phyloP scores from a whole-genome alignment of 2,113 vertebrate species.

The Passer domesticus region DNA sequence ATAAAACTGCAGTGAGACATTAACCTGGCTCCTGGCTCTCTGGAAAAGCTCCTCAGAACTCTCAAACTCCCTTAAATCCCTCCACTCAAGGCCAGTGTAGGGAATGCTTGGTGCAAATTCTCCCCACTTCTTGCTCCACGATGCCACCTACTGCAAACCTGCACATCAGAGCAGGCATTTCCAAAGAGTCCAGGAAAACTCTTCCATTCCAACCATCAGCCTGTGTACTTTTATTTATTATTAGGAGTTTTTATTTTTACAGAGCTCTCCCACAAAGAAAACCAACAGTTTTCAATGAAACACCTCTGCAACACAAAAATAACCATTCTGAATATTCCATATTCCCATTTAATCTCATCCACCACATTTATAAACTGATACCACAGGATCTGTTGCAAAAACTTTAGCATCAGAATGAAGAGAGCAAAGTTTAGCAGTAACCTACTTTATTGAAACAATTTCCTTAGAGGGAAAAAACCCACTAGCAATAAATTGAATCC shows the following conservation, averaged over 20 bases:
- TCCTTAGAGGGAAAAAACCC: neutral
- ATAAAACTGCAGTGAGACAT: neutral
- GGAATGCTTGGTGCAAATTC: accelerated
- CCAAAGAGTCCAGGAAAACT: neutral
- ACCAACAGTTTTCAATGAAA: neutral
- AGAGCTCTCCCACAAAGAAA: neutral
- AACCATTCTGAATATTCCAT: neutral
- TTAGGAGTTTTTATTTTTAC: neutral
- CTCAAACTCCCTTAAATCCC: neutral
- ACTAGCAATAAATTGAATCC: neutral
- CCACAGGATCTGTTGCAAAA: neutral
- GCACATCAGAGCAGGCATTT: neutral
- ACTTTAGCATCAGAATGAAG: neutral
- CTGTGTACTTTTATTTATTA: neutral
- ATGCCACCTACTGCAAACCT: neutral
- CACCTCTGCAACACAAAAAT: neutral
- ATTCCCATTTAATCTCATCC: neutral
- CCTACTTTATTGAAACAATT: neutral
- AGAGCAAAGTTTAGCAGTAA: neutral
- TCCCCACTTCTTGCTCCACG: neutral
- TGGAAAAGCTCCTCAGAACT: neutral
- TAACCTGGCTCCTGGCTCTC: neutral
- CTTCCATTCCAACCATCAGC: neutral
- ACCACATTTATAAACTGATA: neutral
- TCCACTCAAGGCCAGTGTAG: neutral